Conservation (phyloP, 2,797 vertebrate species). For the Strix occidentalis region DNA sequence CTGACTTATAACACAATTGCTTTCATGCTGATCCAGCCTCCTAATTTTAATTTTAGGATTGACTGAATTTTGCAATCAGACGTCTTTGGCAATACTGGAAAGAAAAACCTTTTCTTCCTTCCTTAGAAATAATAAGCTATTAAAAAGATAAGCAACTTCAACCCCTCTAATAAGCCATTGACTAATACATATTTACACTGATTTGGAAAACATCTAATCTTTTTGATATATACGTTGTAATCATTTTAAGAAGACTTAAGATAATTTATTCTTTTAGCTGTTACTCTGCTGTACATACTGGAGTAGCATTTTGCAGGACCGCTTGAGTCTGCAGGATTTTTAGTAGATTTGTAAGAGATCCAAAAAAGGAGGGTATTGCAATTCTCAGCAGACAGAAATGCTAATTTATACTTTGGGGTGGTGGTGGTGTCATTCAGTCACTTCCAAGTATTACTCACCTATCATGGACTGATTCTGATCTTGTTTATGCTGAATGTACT, state of each 20-base stretch:
- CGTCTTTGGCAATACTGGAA: not conserved
- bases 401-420: not conserved
- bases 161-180: not conserved
- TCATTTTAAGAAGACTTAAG: not conserved
- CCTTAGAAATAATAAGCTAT: not conserved
- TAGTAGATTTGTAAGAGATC: not conserved
- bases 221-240: not conserved
- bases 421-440: not conserved
- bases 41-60: slow-evolving; percentile 58
- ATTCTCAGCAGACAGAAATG: not conserved
- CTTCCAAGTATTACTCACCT: not conserved
- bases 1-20: slow-evolving; percentile 56
- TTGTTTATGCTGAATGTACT: not conserved
- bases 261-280: not conserved
- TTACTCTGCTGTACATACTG: not conserved
- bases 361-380: not conserved
- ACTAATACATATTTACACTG: slow-evolving; percentile 30
- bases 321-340: not conserved
- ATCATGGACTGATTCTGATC: not conserved
- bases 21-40: slow-evolving; percentile 56
- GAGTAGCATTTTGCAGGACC: not conserved
- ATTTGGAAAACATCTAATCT: not conserved
- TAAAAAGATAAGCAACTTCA: slow-evolving; percentile 30
- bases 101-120: not conserved
- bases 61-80: slow-evolving; percentile 38